Conservation (phyloP, 2,888 invertebrate genomes). For the Conomelus anceps region DNA sequence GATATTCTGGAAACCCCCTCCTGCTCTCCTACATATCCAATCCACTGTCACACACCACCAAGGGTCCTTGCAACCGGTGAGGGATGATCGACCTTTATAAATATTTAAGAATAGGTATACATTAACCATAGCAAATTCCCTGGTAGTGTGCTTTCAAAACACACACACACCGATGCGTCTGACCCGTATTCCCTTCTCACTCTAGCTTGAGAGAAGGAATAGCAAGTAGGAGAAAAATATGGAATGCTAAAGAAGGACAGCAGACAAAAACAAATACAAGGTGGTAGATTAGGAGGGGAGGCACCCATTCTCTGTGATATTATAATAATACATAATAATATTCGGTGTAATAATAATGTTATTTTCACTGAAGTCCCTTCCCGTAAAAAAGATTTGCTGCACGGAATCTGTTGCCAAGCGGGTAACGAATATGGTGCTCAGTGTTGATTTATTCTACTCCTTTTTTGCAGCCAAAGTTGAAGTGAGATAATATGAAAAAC, state of each 20-base stretch:
- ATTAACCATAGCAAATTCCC: constrained; percentile 27
- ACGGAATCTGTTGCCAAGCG: background rate
- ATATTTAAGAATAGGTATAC: constrained; percentile 27
- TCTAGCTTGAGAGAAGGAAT: background rate
- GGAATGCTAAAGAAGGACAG: background rate
- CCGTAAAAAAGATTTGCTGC: background rate
- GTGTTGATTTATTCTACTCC: too few relatives aligned
- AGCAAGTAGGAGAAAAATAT: background rate
- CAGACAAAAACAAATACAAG: background rate
- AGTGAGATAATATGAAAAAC: too few relatives aligned
- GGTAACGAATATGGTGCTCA: background rate
- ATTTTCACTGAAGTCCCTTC: background rate
- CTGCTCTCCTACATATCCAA: too few relatives aligned
- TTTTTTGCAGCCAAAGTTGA: too few relatives aligned
- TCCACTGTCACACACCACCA: background rate
- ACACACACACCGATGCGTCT: background rate
- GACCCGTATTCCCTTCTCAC: background rate
- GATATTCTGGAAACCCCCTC: background rate
- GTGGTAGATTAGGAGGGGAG: background rate
- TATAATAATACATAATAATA: too few relatives aligned
- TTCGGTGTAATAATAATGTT: background rate
- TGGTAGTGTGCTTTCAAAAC: background rate
- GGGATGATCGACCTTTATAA: constrained; percentile 19
- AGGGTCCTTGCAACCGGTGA: background rate
- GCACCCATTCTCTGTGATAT: background rate